Conservation (phyloP, 2,113 vertebrate genomes). For the Petrocephalus zakoni region DNA sequence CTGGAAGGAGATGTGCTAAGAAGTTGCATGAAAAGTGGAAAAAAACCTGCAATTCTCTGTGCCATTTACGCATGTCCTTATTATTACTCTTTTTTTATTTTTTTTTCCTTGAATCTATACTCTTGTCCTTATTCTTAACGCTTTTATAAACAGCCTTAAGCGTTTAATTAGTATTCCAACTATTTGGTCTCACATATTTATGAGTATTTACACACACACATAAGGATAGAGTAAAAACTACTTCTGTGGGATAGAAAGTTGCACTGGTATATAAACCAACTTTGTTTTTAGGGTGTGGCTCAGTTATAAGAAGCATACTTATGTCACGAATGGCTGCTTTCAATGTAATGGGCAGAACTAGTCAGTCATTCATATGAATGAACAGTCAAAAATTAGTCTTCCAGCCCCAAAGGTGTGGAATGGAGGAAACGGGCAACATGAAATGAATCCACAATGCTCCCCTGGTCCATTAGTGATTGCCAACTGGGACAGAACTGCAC, state of each 20-base stretch:
- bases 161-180: neutral
- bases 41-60: neutral
- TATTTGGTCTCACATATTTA: neutral
- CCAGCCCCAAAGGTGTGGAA: conserved; percentile 71
- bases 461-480: conserved; percentile 91
- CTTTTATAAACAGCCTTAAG: neutral
- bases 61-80: neutral
- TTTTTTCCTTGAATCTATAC: neutral
- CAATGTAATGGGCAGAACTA: conserved; percentile 69
- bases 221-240: neutral
- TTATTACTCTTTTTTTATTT: neutral
- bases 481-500: conserved; percentile 88
- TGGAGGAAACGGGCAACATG: conserved; percentile 87
- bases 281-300: neutral
- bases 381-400: conserved; percentile 92
- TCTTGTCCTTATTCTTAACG: neutral
- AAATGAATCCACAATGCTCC: conserved; percentile 61
- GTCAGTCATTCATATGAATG: conserved; percentile 94
- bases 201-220: neutral
- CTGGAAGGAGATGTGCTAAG: neutral
- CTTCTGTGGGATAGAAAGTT: neutral
- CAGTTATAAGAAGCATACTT: neutral
- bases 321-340: conserved; percentile 68
- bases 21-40: neutral
- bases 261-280: neutral